Evolutionary conservation across 1,140 invertebrate genomes (phyloP).

Genomic region (Cryptotermes secundus): DNA sequence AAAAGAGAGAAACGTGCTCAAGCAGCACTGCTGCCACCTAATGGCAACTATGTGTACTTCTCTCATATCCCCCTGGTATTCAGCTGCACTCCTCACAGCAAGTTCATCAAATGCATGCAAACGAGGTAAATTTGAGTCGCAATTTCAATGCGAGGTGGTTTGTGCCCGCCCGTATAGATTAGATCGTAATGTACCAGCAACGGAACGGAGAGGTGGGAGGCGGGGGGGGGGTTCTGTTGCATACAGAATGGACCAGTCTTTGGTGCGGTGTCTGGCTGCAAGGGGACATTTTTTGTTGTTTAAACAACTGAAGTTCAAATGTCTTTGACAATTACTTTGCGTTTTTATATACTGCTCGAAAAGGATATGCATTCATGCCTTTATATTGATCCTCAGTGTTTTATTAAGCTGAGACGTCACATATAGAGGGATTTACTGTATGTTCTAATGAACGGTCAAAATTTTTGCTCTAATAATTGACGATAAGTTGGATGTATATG

Average conservation of each 20-base stretch:
- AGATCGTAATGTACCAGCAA: constrained; percentile 1
- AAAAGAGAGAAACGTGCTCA: not conserved
- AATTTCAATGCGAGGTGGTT: constrained; percentile 10
- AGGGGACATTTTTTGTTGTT: not conserved
- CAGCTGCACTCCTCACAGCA: constrained; percentile 1
- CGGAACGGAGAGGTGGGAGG: too few relatives aligned
- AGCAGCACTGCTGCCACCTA: not conserved
- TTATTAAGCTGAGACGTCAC: too few relatives aligned
- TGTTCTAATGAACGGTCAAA: too few relatives aligned
- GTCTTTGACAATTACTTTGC: too few relatives aligned
- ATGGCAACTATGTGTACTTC: not conserved
- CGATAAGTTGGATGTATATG: too few relatives aligned
- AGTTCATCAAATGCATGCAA: constrained; percentile 16
- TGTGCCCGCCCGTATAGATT: not conserved
- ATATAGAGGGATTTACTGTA: too few relatives aligned
- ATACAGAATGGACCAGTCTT: not conserved
- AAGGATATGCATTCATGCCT: too few relatives aligned
- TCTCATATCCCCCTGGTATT: constrained; percentile 6
- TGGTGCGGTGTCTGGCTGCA: not conserved
- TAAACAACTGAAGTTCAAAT: too few relatives aligned
- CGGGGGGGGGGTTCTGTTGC: not conserved
- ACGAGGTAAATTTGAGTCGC: constrained; percentile 12
- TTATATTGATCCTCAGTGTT: too few relatives aligned
- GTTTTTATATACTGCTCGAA: too few relatives aligned
- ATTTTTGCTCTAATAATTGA: too few relatives aligned